These are phyloP conservation scores for Hydrolagus colliei DNA, from an alignment of 2,797 vertebrate genomes.

Conservation along the genomic window DNA sequence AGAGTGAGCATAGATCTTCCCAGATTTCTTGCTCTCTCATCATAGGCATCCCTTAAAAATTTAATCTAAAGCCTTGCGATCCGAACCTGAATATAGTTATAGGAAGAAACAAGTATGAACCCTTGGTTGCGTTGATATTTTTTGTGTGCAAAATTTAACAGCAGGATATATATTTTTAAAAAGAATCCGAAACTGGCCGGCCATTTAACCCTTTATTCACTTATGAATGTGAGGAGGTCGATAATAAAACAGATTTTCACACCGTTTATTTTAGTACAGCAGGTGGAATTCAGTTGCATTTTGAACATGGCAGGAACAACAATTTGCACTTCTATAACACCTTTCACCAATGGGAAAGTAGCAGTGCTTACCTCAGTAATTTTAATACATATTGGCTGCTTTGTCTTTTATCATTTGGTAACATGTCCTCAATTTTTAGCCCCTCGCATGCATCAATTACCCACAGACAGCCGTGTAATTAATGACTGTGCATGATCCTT, in stretches of 20 bases:
- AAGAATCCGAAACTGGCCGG: constrained; percentile 6
- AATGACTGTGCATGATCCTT: no score
- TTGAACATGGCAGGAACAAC: neutral
- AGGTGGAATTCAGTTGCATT: constrained; percentile 2
- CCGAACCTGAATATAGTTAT: constrained; percentile 21
- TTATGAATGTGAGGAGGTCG: neutral
- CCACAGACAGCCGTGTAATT: no score
- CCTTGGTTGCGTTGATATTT: constrained; percentile 22
- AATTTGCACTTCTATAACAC: no score
- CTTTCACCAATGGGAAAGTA: no score
- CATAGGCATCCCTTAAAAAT: constrained; percentile 62
- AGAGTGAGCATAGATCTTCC: constrained; percentile 55
- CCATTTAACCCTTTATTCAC: constrained; percentile 27
- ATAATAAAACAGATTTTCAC: constrained; percentile 10
- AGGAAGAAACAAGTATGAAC: constrained; percentile 11
- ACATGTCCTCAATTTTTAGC: no score
- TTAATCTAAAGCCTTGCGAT: constrained; percentile 73
- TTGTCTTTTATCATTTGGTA: no score
- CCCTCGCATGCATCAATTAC: no score
- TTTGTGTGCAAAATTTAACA: constrained; percentile 28
- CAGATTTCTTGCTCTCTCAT: constrained; percentile 57
- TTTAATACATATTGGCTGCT: no score
- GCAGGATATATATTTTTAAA: constrained; percentile 22
- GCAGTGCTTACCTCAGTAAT: no score
- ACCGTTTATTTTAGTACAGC: neutral